Evolutionary conservation across 1,140 invertebrate genomes (phyloP), one percentile per base, ranked within the genome.

Genomic region (Magallana gigas): DNA sequence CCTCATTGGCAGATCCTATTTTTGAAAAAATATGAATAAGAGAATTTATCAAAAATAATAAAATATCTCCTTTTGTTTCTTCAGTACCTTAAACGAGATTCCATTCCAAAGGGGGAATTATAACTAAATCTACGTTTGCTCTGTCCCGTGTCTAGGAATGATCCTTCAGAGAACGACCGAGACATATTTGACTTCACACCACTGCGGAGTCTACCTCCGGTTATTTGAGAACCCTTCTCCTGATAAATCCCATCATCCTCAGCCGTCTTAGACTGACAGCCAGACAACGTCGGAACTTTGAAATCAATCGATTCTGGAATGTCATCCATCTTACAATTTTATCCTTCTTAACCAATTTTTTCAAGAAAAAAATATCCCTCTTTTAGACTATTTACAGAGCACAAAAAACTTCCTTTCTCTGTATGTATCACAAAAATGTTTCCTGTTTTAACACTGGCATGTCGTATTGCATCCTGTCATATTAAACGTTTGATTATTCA

Each of bases 81-180:
- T 76, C 68, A 48, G 36, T 76, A 76, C 68, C 68, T 76, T 12
- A 29, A 36, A 12, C 23, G 23, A 11, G 68, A 76, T 12, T 76
- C 23, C 23, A 76, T 76, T 76, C 68, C 68, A 76, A 76, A 16
- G 29, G 23, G 18, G 8, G 8, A 29, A 76, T 29, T 29, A 36
- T 76, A 76, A 29, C 68, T 76, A 23, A 76, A 76, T 76, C 36
- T 76, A 29, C 68, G 68, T 76, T 29, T 76, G 68, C 8, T 8
- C 6, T 76, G 68, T 12, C 8, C 14, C 9, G 29, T 36, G 23
- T 76, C 18, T 76, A 29, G 23, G 68, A 76, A 76, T 0, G 68
- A 76, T 3, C 68, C 23, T 23, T 76, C 68, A 29, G 68, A 76
- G 11, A 36, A 29, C 0, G 68, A 76, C 68, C 68, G 9, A 9